Percentiles rank a stretch among this genome's conserved stretches.
phyloP scores from a whole-genome alignment of 2,113 vertebrate species.

The Spheniscus mendiculus region DNA sequence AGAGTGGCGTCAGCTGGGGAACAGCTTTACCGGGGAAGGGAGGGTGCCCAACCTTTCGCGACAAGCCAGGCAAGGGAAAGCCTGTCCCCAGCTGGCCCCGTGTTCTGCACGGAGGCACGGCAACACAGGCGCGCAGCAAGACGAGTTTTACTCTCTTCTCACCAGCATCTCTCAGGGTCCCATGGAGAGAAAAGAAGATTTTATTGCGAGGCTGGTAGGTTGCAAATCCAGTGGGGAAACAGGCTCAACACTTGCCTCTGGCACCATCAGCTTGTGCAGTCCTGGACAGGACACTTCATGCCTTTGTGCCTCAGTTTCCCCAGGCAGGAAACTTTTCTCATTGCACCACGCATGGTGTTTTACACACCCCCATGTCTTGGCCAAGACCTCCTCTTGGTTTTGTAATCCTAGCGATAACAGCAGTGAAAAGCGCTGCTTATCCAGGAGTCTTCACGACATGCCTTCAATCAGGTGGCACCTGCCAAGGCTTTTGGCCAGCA shows the following conservation, averaged over 20 bases:
- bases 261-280: not conserved
- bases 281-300: not conserved
- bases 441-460: not conserved
- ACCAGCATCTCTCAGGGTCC: not conserved
- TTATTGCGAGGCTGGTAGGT: not conserved
- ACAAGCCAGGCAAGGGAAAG: not conserved
- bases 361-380: accelerated
- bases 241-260: not conserved
- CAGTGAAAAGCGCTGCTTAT: not conserved
- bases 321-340: not conserved
- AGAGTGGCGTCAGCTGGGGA: not conserved
- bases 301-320: not conserved
- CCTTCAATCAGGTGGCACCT: not conserved
- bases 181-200: not conserved
- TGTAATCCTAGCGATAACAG: not conserved
- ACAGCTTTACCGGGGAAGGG: not conserved
- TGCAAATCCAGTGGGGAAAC: not conserved
- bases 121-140: not conserved
- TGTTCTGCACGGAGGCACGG: accelerated
- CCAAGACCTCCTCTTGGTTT: not conserved
- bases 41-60: accelerated
- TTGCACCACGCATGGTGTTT: accelerated
- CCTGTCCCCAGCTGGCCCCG: not conserved
- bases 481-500: not conserved
- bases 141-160: not conserved